phyloP scores from a whole-genome alignment of 2,888 invertebrate genomes.

The Hydraecia micacea region DNA sequence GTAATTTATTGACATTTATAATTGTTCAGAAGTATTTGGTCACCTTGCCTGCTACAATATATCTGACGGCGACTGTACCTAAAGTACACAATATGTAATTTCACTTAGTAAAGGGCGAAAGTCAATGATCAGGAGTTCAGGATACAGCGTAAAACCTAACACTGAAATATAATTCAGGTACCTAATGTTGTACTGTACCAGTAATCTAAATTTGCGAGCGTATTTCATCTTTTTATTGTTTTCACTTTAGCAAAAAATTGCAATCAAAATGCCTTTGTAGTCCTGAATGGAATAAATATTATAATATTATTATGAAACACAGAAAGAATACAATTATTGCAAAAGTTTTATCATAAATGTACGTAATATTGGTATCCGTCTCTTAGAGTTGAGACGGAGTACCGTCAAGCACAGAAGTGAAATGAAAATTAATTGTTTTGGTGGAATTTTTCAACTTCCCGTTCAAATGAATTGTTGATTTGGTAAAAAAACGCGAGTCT shows the following conservation, averaged over 20 bases:
- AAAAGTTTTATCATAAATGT: constrained; percentile 62
- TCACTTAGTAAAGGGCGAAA: no score
- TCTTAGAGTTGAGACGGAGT: constrained; percentile 34
- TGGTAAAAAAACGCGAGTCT: not conserved
- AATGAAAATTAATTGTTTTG: not conserved
- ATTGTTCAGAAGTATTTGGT: no score
- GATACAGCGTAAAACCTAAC: not conserved
- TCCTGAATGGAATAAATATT: constrained; percentile 43
- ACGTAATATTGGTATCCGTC: constrained; percentile 45
- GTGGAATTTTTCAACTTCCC: not conserved
- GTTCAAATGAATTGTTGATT: not conserved
- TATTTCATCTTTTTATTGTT: constrained; percentile 47
- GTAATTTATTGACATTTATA: no score
- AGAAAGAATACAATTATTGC: constrained; percentile 62
- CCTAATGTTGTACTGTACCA: not conserved
- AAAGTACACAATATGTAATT: no score
- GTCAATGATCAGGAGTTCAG: not conserved
- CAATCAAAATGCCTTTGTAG: constrained; percentile 41
- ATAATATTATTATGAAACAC: constrained; percentile 41
- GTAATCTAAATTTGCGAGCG: constrained; percentile 22
- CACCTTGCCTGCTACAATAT: no score
- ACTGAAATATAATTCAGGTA: constrained; percentile 4
- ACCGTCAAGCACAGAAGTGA: constrained; percentile 21
- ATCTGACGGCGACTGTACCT: no score
- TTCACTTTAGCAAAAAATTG: constrained; percentile 35